Evolutionary conservation across 2,797 vertebrate species (phyloP).

Genomic region (Lacerta viridis): DNA sequence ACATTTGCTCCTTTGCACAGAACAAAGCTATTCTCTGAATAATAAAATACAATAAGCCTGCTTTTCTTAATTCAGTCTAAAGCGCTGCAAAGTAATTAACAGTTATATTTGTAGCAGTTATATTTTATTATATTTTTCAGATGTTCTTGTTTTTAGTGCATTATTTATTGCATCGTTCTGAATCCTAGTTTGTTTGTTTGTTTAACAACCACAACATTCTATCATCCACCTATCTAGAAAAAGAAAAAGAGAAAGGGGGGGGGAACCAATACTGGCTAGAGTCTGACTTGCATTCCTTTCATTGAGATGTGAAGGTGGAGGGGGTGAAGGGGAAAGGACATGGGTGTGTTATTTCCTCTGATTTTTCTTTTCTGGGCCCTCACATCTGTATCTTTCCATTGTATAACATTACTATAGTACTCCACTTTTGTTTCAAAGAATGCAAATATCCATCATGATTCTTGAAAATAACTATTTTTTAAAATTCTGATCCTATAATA

Average conservation of each 20-base stretch:
- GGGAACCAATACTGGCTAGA: background rate
- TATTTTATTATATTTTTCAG: constrained; percentile 1
- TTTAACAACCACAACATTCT: constrained; percentile 29
- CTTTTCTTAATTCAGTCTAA: constrained; percentile 25
- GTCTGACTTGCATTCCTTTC: background rate
- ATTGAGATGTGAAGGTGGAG: background rate
- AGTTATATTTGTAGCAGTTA: constrained; percentile 40
- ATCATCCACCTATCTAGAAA: background rate
- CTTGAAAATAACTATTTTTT: background rate
- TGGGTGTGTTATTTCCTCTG: background rate
- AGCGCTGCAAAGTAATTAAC: constrained; percentile 28
- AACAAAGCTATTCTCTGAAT: constrained; percentile 16
- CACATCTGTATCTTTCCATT: background rate
- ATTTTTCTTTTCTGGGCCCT: background rate
- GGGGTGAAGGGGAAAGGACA: too few species aligned
- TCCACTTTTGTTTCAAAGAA: constrained; percentile 22
- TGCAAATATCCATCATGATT: background rate
- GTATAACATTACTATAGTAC: background rate
- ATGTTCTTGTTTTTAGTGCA: constrained; percentile 26
- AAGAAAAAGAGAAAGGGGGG: constrained; percentile 10
- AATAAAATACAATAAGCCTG: background rate
- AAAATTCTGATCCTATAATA: background rate
- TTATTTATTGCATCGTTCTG: background rate
- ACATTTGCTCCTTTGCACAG: constrained; percentile 8
- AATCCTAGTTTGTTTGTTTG: background rate